phyloP scores from a whole-genome alignment of 1,140 invertebrate species.

The Hylaeus anthracinus region DNA sequence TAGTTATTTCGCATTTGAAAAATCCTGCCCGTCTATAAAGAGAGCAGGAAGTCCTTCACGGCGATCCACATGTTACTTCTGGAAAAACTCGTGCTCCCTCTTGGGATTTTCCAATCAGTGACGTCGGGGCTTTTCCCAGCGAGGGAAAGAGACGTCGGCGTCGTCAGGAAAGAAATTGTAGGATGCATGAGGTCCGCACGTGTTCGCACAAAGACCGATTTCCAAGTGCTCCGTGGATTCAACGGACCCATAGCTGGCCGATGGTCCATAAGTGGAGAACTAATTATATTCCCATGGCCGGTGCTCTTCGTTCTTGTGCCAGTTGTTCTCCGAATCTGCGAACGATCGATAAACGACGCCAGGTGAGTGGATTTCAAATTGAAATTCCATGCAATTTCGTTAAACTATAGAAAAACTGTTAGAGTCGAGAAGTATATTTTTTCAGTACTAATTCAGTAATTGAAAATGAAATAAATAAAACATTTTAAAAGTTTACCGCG shows the following conservation, averaged over 20 bases:
- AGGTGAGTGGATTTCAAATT: background rate
- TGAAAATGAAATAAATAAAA: too few species aligned
- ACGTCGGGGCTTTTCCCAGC: background rate
- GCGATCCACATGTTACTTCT: background rate
- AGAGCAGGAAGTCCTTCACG: background rate
- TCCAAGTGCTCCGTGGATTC: slow-evolving; percentile 26
- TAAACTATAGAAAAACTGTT: too few species aligned
- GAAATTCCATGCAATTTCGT: too few species aligned
- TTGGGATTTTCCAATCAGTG: background rate
- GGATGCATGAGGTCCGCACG: slow-evolving; percentile 2
- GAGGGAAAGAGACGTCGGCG: background rate
- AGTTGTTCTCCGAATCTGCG: slow-evolving; percentile 51
- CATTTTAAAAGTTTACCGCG: too few species aligned
- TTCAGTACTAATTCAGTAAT: too few species aligned
- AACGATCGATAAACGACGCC: slow-evolving; percentile 9
- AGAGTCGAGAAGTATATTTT: too few species aligned
- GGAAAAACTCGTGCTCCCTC: background rate
- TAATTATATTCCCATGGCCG: slow-evolving; percentile 58
- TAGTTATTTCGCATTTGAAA: background rate
- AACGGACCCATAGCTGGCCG: background rate
- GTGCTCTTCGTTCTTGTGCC: slow-evolving; percentile 48
- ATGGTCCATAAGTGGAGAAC: slow-evolving; percentile 45
- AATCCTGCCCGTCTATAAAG: background rate
- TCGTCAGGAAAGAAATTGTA: slow-evolving; percentile 18
- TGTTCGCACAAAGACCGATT: slow-evolving; percentile 54